Evolutionary conservation across 1,140 invertebrate species (phyloP), one percentile per base, ranked within the genome.

Genomic region (Whitmania pigra): DNA sequence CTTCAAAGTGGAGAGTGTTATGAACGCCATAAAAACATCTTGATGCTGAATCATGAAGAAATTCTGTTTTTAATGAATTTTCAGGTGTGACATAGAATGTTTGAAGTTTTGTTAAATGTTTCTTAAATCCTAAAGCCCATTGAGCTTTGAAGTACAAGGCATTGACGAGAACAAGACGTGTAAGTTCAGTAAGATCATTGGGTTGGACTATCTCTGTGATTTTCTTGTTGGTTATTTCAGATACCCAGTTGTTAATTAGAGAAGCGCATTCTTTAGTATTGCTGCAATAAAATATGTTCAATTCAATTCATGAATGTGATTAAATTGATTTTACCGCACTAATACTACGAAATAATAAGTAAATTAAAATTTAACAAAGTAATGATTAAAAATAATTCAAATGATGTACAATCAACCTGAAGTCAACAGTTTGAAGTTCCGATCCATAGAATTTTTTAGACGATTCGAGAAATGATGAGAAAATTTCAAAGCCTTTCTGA

Each of bases 41-140:
- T 0, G 29, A 31, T 63, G 2, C 11, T 18, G 57, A 18, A 75
- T 87, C 84, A 20, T 63, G 57, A 4, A 63, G 22, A 63, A 63
- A 63, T 4, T 22, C 22, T 15, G 18, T 31, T 7, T 18, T 13
- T 7, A 31, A 3, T 25, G 29, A 15, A 22, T 22, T 4, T 13
- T 31, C 22, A 63, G 29, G 57, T 13, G 13, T 4, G 22, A 18
- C 11, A 13, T 25, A 22, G 11, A 53, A 71, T 15, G 3, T 2
- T 22, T 36, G n/a, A 11, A 9, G 11, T 0, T 17, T 13, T 63
- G 57, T 63, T 63, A 7, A 22, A 7, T 13, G 0, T 17, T 53
- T 49, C 15, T 54, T 4, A 49, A 71, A 71, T 6, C 20, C 20
- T 25, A 31, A 22, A 53, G 22, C 53, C 69, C 69, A 71, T 20